Conservation (phyloP, 2,797 vertebrate species). For the Chromobotia macracanthus region DNA sequence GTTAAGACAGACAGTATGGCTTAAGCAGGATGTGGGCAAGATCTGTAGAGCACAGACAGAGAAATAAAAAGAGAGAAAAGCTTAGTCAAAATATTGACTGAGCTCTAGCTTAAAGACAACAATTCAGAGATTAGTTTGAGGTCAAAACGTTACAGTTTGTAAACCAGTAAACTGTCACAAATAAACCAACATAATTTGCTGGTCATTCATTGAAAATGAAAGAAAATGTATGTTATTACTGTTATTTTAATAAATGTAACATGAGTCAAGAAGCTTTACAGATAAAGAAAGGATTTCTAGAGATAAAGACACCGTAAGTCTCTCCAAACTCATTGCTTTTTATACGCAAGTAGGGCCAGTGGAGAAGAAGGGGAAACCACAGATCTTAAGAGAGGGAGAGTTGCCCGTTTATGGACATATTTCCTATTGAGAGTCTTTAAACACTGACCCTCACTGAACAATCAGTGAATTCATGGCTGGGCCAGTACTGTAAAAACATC, state of each 20-base stretch:
- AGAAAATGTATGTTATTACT: not conserved
- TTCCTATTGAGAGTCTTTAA: conserved; percentile 78
- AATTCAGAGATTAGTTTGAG: not conserved
- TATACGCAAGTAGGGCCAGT: not conserved
- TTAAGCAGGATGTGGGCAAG: conserved; percentile 70
- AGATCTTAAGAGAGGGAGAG: conserved; percentile 51
- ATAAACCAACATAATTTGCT: not conserved
- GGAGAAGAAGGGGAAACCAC: not conserved
- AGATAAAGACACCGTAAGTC: conserved; percentile 5
- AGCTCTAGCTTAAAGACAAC: not conserved
- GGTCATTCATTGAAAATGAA: not conserved
- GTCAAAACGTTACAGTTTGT: not conserved
- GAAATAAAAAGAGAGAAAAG: conserved; percentile 29
- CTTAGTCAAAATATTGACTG: conserved; percentile 10
- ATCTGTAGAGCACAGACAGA: not conserved
- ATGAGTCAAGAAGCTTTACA: conserved; percentile 19
- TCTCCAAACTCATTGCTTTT: no score
- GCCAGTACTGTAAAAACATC: conserved; percentile 74
- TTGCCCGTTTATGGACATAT: conserved; percentile 86
- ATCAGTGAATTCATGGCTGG: conserved; percentile 66
- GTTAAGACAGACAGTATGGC: conserved; percentile 59
- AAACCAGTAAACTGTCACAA: not conserved
- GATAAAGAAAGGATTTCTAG: conserved; percentile 12
- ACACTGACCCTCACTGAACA: conserved; percentile 70
- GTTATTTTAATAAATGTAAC: not conserved